Base-by-base conservation (phyloP, 2,888 invertebrate genomes). In the Yponomeuta evonymella region DNA sequence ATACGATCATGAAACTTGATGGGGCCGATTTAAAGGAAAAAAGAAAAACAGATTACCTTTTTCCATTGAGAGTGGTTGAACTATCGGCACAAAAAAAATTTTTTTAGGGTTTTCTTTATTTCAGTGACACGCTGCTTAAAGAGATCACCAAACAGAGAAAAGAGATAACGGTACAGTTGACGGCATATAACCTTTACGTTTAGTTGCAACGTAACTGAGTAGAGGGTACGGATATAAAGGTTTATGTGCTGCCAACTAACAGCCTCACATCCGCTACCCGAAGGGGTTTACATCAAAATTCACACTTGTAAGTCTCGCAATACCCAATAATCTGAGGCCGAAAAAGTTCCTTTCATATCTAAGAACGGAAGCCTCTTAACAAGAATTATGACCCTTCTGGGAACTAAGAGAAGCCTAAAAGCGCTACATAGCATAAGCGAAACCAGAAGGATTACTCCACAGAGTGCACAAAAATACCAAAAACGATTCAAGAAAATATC, bases 281-380 rank as follows among this genome's bases (percentile, higher is more conserved):
- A 12, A 12, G 15, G 51, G 12, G 3, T 15, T 58, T 58, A 15
- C 51, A 58, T 58, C 12, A 58, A 58, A 58, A 58, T 58, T 15
- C 5, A 58, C 51, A 58, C 51, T 23, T 23, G 23, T 23, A 23
- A 58, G 15, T 58, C 6, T 58, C 12, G 15, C 12, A 58, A 58
- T 12, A 58, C 51, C 51, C 51, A 58, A 58, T 58, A 58, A 58
- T 58, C 51, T 58, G 51, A 15, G 15, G 51, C 15, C 51, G 51
- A 58, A 58, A 1, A 58, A 58, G 51, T 15, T 58, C 51, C 51
- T 58, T 58, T 58, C 51, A 58, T 58, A 58, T 65, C 65, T n/a
- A 65, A 65, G 65, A 65, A 29, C 30, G 29, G 65, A 65, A 65
- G 65, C 65, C 65, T 65, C 33, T 65, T 65, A 65, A 65, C 65